These are phyloP conservation scores for Parambassis ranga DNA, from an alignment of 2,797 vertebrate species.

Conservation along the genomic window DNA sequence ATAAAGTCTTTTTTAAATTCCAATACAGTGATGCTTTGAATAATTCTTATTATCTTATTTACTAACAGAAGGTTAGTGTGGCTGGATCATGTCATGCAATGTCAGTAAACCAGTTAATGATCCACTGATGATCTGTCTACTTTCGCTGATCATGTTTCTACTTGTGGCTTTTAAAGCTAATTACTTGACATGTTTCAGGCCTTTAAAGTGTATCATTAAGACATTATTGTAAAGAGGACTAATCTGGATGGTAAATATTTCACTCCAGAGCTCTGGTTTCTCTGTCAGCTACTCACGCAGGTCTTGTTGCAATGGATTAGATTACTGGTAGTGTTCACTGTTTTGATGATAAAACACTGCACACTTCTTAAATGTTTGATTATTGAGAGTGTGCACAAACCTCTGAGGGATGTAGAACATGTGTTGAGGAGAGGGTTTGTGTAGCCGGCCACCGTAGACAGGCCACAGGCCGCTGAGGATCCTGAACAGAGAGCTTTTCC, in stretches of 20 bases:
- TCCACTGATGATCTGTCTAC: too few relatives aligned
- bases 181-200: too few relatives aligned
- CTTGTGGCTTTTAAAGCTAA: too few relatives aligned
- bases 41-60: too few relatives aligned
- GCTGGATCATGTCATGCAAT: too few relatives aligned
- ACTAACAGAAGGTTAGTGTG: too few relatives aligned
- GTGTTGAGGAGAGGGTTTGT: conserved; percentile 90
- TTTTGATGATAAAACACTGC: background rate
- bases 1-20: too few relatives aligned
- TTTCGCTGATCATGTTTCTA: too few relatives aligned
- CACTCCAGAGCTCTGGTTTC: conserved; percentile 68
- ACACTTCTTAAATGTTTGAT: background rate
- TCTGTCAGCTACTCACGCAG: conserved; percentile 7
- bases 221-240: too few relatives aligned
- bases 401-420: conserved; percentile 98
- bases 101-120: too few relatives aligned
- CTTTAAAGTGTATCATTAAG: too few relatives aligned
- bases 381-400: conserved; percentile 57
- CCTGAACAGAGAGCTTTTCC: conserved; percentile 94
- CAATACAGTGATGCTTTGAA: too few relatives aligned
- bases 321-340: conserved; percentile 29
- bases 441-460: conserved; percentile 89
- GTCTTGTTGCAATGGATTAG: conserved; percentile 51
- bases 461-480: conserved; percentile 96
- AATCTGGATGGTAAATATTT: conserved; percentile 72